A percentile compares a stretch with the other conserved stretches of the same genome.
These are phyloP conservation scores for Dicaeum eximium DNA, from an alignment of 2,113 vertebrate genomes.

Conservation along the genomic window DNA sequence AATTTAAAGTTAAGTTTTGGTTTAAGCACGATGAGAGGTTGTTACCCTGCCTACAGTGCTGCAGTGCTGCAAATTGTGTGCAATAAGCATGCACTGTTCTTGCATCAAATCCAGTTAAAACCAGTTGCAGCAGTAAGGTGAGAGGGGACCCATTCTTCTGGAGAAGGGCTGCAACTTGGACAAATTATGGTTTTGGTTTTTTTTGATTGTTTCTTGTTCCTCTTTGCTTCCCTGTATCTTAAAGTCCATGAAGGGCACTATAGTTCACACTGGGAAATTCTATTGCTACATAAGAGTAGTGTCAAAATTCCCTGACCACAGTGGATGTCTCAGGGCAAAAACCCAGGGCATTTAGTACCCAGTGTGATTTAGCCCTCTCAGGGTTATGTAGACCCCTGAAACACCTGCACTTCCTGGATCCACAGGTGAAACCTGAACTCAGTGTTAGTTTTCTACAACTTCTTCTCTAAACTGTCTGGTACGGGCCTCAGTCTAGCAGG, in stretches of 20 bases:
- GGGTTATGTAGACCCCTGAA: not conserved
- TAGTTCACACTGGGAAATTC: not conserved
- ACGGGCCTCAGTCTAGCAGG: not conserved
- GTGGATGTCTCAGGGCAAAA: not conserved
- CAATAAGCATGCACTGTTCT: accelerated
- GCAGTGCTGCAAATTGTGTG: not conserved
- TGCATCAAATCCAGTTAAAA: not conserved
- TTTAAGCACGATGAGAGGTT: not conserved
- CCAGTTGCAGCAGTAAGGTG: not conserved
- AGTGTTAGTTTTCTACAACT: not conserved
- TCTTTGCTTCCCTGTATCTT: not conserved
- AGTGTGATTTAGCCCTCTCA: not conserved
- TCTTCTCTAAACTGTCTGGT: not conserved
- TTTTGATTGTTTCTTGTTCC: not conserved
- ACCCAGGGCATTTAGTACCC: not conserved
- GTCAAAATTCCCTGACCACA: not conserved
- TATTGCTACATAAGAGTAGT: not conserved
- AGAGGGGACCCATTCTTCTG: not conserved
- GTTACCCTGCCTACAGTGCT: no score
- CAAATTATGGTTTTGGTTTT: accelerated
- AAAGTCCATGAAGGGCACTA: not conserved
- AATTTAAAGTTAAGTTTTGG: not conserved
- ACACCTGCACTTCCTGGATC: not conserved
- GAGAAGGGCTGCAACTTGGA: not conserved
- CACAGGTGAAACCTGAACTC: not conserved